phyloP scores from a whole-genome alignment of 1,140 invertebrate genomes.

The Zophobas morio region DNA sequence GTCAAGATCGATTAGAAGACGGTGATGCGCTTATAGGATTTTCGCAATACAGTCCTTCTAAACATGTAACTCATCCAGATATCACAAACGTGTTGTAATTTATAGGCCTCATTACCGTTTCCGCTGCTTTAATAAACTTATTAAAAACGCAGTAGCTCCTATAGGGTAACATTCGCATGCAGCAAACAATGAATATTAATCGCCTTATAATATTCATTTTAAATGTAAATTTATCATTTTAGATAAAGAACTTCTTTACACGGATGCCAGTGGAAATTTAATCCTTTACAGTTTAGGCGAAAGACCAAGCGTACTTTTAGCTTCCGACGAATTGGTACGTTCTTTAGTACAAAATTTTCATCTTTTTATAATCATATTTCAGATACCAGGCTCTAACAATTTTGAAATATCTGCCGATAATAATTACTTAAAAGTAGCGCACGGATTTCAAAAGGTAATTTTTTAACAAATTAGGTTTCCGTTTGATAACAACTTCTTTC shows the following conservation, averaged over 20 bases:
- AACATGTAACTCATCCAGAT: not conserved
- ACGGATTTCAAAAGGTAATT: slow-evolving; percentile 70
- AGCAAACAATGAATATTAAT: slow-evolving; percentile 52
- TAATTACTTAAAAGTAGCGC: slow-evolving; percentile 69
- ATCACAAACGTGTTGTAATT: slow-evolving; percentile 12
- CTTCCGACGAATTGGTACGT: slow-evolving; percentile 21
- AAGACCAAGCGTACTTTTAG: slow-evolving; percentile 5
- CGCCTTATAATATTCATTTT: slow-evolving; percentile 28
- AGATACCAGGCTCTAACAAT: slow-evolving; percentile 61
- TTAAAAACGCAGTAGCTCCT: not conserved
- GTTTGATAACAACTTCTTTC: slow-evolving; percentile 64
- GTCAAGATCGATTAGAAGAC: slow-evolving; percentile 42
- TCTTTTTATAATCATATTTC: slow-evolving; percentile 38
- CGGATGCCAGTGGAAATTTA: slow-evolving; percentile 55
- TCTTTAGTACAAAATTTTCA: slow-evolving; percentile 8
- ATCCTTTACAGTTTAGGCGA: slow-evolving; percentile 55
- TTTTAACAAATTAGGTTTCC: not conserved
- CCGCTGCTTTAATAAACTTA: slow-evolving; percentile 9
- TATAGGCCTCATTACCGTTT: slow-evolving; percentile 6
- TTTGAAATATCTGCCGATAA: slow-evolving; percentile 69
- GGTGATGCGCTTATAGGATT: slow-evolving; percentile 26
- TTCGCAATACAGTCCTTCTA: slow-evolving; percentile 4
- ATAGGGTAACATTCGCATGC: slow-evolving; percentile 8
- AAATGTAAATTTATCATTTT: slow-evolving; percentile 64
- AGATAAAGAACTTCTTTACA: slow-evolving; percentile 69